These are phyloP conservation scores for Caligus rogercresseyi DNA, from an alignment of 1,140 invertebrate genomes.

Conservation along the genomic window DNA sequence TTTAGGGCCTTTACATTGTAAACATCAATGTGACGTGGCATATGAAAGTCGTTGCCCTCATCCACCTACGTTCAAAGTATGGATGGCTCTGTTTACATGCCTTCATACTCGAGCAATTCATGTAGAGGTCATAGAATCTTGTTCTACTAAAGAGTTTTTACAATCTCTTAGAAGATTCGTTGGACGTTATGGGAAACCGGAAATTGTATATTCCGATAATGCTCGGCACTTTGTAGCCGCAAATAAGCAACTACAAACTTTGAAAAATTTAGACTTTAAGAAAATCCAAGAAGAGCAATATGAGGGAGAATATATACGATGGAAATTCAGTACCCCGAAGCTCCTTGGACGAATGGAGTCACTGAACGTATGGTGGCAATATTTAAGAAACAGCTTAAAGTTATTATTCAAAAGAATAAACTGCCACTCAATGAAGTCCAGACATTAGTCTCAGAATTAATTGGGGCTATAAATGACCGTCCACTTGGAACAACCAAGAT, in stretches of 20 bases:
- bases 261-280: not conserved
- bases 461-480: not conserved
- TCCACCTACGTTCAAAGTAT: no score
- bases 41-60: no score
- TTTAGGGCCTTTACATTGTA: no score
- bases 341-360: conserved; percentile 6
- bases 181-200: not conserved
- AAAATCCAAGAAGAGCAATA: not conserved
- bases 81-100: no score
- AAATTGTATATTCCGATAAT: not conserved
- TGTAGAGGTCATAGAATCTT: no score
- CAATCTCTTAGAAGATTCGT: conserved; percentile 1
- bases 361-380: not conserved
- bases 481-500: not conserved
- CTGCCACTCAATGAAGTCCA: not conserved
- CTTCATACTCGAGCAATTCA: no score
- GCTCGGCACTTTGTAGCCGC: not conserved
- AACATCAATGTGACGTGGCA: no score
- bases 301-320: not conserved
- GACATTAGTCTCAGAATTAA: not conserved
- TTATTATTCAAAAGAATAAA: not conserved
- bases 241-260: no score
- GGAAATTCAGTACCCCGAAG: conserved; percentile 6
- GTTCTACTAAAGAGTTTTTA: no score
- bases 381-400: not conserved